Evolutionary conservation across 1,140 invertebrate genomes (phyloP).

Genomic region (Aphis craccivora): DNA sequence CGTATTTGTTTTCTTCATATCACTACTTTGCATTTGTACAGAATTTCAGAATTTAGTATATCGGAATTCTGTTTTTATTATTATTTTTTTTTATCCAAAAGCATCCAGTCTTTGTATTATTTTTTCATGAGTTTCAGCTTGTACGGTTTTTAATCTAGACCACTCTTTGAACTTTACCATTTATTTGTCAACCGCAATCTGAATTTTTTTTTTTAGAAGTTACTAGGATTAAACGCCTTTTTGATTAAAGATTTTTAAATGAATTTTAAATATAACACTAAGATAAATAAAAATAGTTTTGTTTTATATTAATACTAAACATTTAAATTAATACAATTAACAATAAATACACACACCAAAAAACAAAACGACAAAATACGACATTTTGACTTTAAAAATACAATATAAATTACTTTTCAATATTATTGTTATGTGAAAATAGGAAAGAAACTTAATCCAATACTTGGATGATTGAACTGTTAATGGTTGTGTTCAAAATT

Average conservation of each 20-base stretch:
- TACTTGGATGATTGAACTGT: background rate
- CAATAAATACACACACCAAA: background rate
- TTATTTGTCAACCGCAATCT: background rate
- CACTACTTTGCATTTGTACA: background rate
- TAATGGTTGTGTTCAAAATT: background rate
- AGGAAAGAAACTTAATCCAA: background rate
- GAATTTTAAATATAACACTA: background rate
- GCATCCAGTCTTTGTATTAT: conserved; percentile 2
- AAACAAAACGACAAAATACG: background rate
- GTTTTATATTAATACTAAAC: background rate
- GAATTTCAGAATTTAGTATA: background rate
- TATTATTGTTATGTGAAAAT: background rate
- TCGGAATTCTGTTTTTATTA: background rate
- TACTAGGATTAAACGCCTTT: background rate
- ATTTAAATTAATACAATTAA: background rate
- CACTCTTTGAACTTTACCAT: background rate
- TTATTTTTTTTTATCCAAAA: background rate
- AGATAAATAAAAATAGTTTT: background rate
- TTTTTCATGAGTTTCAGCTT: background rate
- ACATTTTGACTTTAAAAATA: background rate
- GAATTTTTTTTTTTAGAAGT: background rate
- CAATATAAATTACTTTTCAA: background rate
- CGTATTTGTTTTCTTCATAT: background rate
- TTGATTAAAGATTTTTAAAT: background rate
- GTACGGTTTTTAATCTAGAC: background rate